A percentile compares a stretch with the other conserved stretches of the same genome.
These are phyloP conservation scores for Lamellibrachia satsuma DNA, from an alignment of 2,888 invertebrate genomes.

Conservation along the genomic window DNA sequence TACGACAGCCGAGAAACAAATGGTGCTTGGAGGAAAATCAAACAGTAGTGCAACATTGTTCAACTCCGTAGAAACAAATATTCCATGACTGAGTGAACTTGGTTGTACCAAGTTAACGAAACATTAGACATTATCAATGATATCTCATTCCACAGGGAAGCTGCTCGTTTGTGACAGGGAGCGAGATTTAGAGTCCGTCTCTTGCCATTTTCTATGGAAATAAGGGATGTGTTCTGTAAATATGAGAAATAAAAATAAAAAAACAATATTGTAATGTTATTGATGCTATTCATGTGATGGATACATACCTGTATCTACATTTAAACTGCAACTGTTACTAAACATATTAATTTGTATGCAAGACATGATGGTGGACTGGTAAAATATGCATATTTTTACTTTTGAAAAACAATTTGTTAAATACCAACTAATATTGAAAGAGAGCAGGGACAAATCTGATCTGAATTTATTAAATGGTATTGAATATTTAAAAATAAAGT, in stretches of 20 bases:
- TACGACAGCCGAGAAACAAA: slow-evolving; percentile 25
- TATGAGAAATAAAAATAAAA: background rate
- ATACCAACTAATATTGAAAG: background rate
- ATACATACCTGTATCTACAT: background rate
- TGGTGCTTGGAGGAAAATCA: slow-evolving; percentile 25
- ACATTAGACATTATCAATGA: background rate
- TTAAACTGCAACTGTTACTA: background rate
- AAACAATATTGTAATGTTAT: background rate
- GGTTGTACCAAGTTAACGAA: background rate
- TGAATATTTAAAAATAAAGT: background rate
- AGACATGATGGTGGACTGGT: background rate
- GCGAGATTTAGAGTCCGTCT: background rate
- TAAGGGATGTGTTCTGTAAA: background rate
- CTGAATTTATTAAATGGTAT: background rate
- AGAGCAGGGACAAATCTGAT: background rate
- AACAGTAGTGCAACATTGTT: background rate
- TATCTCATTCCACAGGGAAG: background rate
- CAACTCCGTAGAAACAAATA: background rate
- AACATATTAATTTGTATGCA: background rate
- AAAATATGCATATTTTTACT: background rate
- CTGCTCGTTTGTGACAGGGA: background rate
- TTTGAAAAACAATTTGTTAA: background rate
- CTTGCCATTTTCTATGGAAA: background rate
- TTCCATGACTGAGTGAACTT: background rate
- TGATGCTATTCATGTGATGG: background rate